phyloP scores from a whole-genome alignment of 2,113 vertebrate genomes.

The Callospermophilus lateralis region DNA sequence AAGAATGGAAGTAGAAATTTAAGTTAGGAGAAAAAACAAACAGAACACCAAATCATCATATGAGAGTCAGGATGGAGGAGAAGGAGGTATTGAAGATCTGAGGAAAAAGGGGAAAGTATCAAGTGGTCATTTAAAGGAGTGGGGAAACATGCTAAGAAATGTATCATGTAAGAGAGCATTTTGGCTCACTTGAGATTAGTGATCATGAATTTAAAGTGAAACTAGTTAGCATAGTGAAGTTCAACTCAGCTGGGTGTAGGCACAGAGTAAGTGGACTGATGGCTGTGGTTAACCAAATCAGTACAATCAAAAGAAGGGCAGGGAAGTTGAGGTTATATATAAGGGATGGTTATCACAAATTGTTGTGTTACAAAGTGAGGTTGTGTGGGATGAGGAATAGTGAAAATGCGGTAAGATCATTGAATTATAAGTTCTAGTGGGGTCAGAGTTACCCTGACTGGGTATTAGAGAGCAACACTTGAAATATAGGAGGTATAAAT shows the following conservation, averaged over 20 bases:
- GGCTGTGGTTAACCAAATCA: not conserved
- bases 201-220: conserved; percentile 36
- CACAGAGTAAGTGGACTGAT: not conserved
- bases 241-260: not conserved
- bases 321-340: not conserved
- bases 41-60: not conserved
- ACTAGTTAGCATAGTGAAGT: not conserved
- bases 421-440: not conserved
- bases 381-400: not conserved
- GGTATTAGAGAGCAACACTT: not conserved
- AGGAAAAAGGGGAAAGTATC: not conserved
- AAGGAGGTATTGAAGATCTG: not conserved
- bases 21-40: not conserved
- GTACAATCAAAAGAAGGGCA: not conserved
- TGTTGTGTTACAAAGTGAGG: not conserved
- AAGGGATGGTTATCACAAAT: not conserved
- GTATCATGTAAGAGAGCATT: not conserved
- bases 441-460: not conserved
- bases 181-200: not conserved
- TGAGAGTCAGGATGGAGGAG: not conserved
- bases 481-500: not conserved
- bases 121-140: not conserved
- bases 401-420: not conserved
- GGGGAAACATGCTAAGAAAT: not conserved
- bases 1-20: not conserved